phyloP scores from a whole-genome alignment of 2,797 vertebrate genomes.

The Sternotherus odoratus region DNA sequence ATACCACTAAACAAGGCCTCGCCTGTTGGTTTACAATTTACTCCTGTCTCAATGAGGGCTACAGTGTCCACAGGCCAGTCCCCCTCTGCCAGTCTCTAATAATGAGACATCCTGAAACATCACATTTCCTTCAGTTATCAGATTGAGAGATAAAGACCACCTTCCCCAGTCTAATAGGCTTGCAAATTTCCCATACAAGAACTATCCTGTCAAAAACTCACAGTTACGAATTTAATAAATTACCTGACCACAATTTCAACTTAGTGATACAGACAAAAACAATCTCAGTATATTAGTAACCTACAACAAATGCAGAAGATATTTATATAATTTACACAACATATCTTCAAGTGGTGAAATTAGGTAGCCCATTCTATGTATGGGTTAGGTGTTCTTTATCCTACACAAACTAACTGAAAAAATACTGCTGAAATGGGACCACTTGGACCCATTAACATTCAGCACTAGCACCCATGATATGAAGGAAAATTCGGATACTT shows the following conservation, averaged over 20 bases:
- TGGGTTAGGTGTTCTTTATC: neutral
- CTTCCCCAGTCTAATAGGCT: neutral
- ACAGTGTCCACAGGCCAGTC: neutral
- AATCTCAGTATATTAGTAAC: neutral
- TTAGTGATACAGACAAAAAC: neutral
- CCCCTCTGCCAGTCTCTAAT: neutral
- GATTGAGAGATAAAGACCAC: neutral
- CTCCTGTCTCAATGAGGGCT: neutral
- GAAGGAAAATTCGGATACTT: neutral
- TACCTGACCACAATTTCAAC: neutral
- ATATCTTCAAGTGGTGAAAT: accelerated
- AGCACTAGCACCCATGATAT: neutral
- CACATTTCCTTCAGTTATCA: neutral
- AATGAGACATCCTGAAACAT: neutral
- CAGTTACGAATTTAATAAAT: neutral
- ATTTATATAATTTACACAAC: neutral
- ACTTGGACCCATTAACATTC: neutral
- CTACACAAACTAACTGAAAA: neutral
- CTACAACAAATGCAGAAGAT: neutral
- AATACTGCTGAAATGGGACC: neutral
- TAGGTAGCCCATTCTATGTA: accelerated
- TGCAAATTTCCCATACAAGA: neutral
- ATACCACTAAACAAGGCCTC: neutral
- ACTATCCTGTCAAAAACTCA: neutral
- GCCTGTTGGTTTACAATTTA: neutral